These are phyloP conservation scores for Rhodeus uyekii DNA, from an alignment of 2,797 vertebrate genomes.

Conservation along the genomic window DNA sequence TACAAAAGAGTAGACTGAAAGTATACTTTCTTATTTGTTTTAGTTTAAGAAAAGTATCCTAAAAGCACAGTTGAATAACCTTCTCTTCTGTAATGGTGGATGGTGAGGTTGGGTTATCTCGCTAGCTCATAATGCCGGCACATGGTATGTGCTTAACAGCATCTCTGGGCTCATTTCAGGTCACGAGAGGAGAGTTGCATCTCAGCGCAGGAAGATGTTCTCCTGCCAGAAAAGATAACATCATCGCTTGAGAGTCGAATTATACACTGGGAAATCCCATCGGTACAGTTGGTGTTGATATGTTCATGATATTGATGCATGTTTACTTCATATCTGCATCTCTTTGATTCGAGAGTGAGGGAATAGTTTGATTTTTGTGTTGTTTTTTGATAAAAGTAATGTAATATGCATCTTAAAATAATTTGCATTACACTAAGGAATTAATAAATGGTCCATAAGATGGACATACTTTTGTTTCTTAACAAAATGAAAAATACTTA, in stretches of 20 bases:
- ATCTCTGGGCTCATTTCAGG: slow-evolving; percentile 20
- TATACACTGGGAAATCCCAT: slow-evolving; percentile 29
- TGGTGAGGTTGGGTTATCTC: no score
- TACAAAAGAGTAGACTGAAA: no score
- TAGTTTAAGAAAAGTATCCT: no score
- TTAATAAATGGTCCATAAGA: slow-evolving; percentile 57
- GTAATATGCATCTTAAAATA: slow-evolving; percentile 69
- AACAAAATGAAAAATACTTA: neutral
- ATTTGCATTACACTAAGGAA: slow-evolving; percentile 62
- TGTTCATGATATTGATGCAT: slow-evolving; percentile 23
- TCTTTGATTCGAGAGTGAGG: neutral
- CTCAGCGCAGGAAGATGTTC: neutral
- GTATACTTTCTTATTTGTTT: no score
- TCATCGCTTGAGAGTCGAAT: slow-evolving; percentile 13
- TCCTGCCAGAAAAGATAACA: slow-evolving; percentile 27
- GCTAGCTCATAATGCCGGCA: no score
- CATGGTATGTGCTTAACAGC: no score
- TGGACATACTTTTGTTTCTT: neutral
- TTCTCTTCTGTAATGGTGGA: no score
- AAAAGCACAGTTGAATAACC: no score
- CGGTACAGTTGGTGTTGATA: slow-evolving; percentile 9
- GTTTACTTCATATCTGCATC: neutral
- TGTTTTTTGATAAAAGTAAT: slow-evolving; percentile 78
- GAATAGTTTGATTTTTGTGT: neutral
- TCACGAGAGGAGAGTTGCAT: slow-evolving; percentile 7